These are phyloP conservation scores for Hypothenemus hampei DNA, from an alignment of 1,140 invertebrate species.

Conservation along the genomic window DNA sequence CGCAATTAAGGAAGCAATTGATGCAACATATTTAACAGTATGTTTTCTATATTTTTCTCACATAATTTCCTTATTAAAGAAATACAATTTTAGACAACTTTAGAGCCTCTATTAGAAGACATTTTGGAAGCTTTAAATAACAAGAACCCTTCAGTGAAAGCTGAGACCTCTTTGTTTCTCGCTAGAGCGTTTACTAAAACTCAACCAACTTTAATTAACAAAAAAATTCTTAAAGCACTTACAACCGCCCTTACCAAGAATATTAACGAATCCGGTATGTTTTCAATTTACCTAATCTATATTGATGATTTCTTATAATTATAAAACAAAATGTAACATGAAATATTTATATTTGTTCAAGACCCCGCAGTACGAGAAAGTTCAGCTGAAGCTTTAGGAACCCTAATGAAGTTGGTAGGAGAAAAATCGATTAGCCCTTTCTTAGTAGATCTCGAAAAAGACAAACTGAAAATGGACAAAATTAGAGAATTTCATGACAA, in stretches of 20 bases:
- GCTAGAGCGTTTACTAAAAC: slow-evolving; percentile 76
- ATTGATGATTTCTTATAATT: not conserved
- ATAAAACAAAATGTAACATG: not conserved
- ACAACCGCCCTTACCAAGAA: slow-evolving; percentile 77
- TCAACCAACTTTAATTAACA: slow-evolving; percentile 76
- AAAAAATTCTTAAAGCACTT: slow-evolving; percentile 87
- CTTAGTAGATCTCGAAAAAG: slow-evolving; percentile 81
- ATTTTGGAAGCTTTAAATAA: slow-evolving; percentile 78
- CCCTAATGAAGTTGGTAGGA: slow-evolving; percentile 87
- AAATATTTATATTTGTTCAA: slow-evolving; percentile 45
- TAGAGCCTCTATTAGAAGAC: slow-evolving; percentile 87
- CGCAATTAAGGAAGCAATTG: slow-evolving; percentile 84
- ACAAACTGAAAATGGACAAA: slow-evolving; percentile 89
- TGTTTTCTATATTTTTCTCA: slow-evolving; percentile 2
- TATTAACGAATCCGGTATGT: slow-evolving; percentile 72
- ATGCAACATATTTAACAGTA: slow-evolving; percentile 80
- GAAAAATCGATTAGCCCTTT: slow-evolving; percentile 86
- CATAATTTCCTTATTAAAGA: too few species aligned
- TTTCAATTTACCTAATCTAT: not conserved
- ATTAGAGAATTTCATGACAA: slow-evolving; percentile 93
- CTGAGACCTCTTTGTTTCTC: slow-evolving; percentile 87
- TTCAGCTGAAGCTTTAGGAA: slow-evolving; percentile 87
- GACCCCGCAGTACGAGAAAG: slow-evolving; percentile 82
- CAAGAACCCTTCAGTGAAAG: slow-evolving; percentile 93
- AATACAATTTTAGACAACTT: slow-evolving; percentile 64